phyloP scores from a whole-genome alignment of 2,888 invertebrate species.

The Auanema sp. region DNA sequence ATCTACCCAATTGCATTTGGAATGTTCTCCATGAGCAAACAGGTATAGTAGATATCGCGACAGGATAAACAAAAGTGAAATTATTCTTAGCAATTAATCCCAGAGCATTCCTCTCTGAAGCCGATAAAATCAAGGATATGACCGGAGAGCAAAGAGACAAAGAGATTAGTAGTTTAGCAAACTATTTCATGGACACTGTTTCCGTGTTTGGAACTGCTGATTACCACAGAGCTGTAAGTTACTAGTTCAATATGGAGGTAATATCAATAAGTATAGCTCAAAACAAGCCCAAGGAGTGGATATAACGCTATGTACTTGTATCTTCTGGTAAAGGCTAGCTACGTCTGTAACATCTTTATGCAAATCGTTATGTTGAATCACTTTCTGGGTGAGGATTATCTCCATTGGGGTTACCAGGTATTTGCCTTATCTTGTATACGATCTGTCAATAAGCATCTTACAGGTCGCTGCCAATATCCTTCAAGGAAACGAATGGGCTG shows the following conservation, averaged over 20 bases:
- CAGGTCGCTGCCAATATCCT: slow-evolving; percentile 38
- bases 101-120: slow-evolving; percentile 24
- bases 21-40: slow-evolving; percentile 59
- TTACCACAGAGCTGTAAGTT: slow-evolving; percentile 1
- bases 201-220: slow-evolving; percentile 28
- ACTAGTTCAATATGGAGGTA: not conserved
- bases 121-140: slow-evolving; percentile 23
- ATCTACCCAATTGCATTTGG: slow-evolving; percentile 66
- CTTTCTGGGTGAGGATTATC: slow-evolving; percentile 64
- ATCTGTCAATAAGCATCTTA: slow-evolving; percentile 8
- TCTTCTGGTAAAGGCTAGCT: slow-evolving; percentile 65
- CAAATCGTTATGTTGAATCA: slow-evolving; percentile 65
- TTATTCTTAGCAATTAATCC: slow-evolving; percentile 27
- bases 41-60: slow-evolving; percentile 17
- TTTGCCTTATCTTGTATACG: slow-evolving; percentile 9
- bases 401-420: slow-evolving; percentile 47
- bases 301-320: slow-evolving; percentile 63
- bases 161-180: slow-evolving; percentile 37
- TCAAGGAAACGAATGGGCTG: slow-evolving; percentile 62
- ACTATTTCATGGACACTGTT: slow-evolving; percentile 45
- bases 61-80: not conserved
- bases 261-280: slow-evolving; percentile 16
- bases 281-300: slow-evolving; percentile 35
- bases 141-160: slow-evolving; percentile 43
- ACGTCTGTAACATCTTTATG: slow-evolving; percentile 65